Conservation (phyloP, 1,140 invertebrate species). For the Pseudomyrmex pallidus region DNA sequence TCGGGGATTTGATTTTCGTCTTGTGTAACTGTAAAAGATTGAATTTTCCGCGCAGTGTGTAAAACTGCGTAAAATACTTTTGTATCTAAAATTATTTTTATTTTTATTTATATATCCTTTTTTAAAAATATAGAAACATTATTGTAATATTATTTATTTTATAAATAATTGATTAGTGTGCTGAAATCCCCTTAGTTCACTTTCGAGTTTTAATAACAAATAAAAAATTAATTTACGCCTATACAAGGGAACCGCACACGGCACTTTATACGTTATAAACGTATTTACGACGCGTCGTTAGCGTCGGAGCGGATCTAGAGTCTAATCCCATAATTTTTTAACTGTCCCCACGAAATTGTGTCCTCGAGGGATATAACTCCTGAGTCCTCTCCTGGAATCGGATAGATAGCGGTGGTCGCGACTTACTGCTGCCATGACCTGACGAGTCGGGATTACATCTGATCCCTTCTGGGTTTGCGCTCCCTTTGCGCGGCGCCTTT, state of each 20-base stretch:
- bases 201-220: constrained; percentile 5
- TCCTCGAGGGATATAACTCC: constrained; percentile 69
- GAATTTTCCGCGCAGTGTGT: background rate
- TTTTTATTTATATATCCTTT: too few species aligned
- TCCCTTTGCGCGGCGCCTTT: constrained; percentile 52
- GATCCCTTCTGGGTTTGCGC: constrained; percentile 75
- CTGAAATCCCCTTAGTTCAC: background rate
- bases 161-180: background rate
- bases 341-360: constrained; percentile 75
- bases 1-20: background rate
- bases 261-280: constrained; percentile 52
- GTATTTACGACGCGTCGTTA: constrained; percentile 45
- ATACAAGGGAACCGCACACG: constrained; percentile 10
- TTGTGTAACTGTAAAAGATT: constrained; percentile 9
- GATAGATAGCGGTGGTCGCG: constrained; percentile 77
- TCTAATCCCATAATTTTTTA: constrained; percentile 79
- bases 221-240: constrained; percentile 42
- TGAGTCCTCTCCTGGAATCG: constrained; percentile 70
- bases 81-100: background rate
- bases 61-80: constrained; percentile 6
- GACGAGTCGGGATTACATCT: constrained; percentile 77
- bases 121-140: background rate
- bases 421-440: constrained; percentile 75
- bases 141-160: background rate
- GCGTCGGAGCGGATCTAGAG: background rate